Base-by-base conservation (phyloP, 92 coral and sea anemone genomes). In the Siderastrea radians region DNA sequence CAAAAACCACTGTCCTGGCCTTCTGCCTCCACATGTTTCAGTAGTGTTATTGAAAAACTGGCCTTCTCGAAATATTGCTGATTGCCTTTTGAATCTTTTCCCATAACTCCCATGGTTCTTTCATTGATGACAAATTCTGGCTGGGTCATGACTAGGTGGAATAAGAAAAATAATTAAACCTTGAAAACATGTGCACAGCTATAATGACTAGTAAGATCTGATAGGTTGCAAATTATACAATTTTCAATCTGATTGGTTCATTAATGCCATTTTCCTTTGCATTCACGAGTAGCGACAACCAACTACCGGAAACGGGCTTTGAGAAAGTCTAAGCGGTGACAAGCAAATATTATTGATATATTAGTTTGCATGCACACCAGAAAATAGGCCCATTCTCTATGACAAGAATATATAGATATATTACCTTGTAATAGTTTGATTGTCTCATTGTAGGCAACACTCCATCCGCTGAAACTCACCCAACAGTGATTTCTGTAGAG, bases 71-170 rank as follows among this genome's bases (percentile, higher is more conserved):
- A 51, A 3, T 52, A 74, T 13, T 53, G 53, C 38, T 4, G 46
- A 16, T 74, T 74, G 6, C 78, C 78, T 17, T 51, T 51, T 0
- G 5, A 3, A 74, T 74, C 78, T 16, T 16, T 52, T 5, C 78
- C 64, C 78, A 74, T 74, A 7, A 74, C 63, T 14, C 60, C 78
- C 62, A 52, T 74, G 14, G 78, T 19, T n/a, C 78, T 74, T 7
- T 74, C 78, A n/a, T 26, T 51, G n/a, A 74, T 74, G 11, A 51
- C 78, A 26, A 74, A 74, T 53, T 74, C 78, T 73, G 77, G 77
- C 8, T 73, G 60, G 55, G 60, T 49, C 77, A 73, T 73, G 70
- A 65, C 70, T 65, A 65, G 44, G 70, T 26, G 16, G 70, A 65
- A 65, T 65, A 65, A 65, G 8, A 65, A 16, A 4, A 65, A 12